Percentiles rank a stretch among this genome's conserved stretches.
These are phyloP conservation scores for Phalloptychus januarius DNA, from an alignment of 2,797 vertebrate species.

Conservation along the genomic window DNA sequence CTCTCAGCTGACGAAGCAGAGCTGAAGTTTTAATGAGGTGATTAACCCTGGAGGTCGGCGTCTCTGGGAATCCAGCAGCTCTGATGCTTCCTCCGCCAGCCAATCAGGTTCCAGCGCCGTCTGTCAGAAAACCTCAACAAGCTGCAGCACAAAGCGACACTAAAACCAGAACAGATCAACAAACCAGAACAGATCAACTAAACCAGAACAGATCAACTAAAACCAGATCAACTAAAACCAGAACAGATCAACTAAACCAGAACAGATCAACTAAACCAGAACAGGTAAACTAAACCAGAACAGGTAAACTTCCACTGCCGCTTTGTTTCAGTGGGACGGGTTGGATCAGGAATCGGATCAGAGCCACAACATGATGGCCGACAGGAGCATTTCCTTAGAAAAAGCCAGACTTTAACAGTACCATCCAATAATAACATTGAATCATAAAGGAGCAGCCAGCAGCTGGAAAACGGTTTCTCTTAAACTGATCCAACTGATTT, in stretches of 20 bases:
- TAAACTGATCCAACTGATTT: not conserved
- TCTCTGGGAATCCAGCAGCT: slow-evolving; percentile 40
- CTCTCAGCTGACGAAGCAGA: slow-evolving; percentile 46
- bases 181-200: too few relatives aligned
- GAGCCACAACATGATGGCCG: not conserved
- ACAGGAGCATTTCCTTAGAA: too few relatives aligned
- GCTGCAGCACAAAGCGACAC: not conserved
- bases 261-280: too few relatives aligned
- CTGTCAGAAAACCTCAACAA: slow-evolving; percentile 36
- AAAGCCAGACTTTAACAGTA: too few relatives aligned
- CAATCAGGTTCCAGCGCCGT: slow-evolving; percentile 41
- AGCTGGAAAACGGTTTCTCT: not conserved
- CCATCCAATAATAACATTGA: too few relatives aligned
- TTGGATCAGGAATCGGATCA: not conserved
- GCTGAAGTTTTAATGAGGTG: slow-evolving; percentile 69
- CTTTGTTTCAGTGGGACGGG: not conserved
- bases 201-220: too few relatives aligned
- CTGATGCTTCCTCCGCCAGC: slow-evolving; percentile 57
- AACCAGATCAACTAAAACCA: too few relatives aligned
- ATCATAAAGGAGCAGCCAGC: too few relatives aligned
- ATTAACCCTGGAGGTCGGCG: slow-evolving; percentile 60
- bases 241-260: too few relatives aligned
- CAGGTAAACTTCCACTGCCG: not conserved
- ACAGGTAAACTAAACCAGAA: not conserved
- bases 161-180: not conserved